Percentiles rank a stretch among this genome's conserved stretches.
Evolutionary conservation across 2,113 vertebrate genomes (phyloP).

Genomic region (Cranoglanis bouderius): DNA sequence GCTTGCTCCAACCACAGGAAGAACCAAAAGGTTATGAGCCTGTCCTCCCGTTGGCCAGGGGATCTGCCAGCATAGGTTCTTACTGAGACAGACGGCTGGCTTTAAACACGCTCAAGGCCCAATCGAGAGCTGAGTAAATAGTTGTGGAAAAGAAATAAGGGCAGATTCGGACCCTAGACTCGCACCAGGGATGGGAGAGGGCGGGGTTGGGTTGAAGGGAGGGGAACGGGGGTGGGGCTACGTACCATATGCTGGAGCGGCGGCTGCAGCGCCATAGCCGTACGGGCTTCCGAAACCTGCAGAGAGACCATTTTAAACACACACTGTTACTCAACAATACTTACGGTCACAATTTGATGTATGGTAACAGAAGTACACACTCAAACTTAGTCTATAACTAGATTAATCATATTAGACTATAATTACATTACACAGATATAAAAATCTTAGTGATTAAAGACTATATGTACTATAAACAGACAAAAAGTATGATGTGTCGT

Average conservation of each 20-base stretch:
- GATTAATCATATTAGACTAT: background rate
- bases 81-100: conserved; percentile 23
- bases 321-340: background rate
- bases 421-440: background rate
- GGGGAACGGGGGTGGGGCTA: conserved; percentile 54
- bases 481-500: background rate
- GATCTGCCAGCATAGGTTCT: conserved; percentile 3
- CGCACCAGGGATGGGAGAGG: conserved; percentile 15
- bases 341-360: background rate
- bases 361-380: background rate
- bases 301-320: conserved; percentile 23
- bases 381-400: background rate
- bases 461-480: background rate
- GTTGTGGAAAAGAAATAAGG: conserved; percentile 34
- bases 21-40: conserved; percentile 82
- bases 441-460: background rate
- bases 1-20: conserved; percentile 81
- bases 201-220: background rate
- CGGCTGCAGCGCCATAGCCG: conserved; percentile 90
- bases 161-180: conserved; percentile 46
- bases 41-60: conserved; percentile 48
- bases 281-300: conserved; percentile 95
- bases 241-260: conserved; percentile 93
- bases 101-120: conserved; percentile 33
- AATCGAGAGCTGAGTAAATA: conserved; percentile 40